Evolutionary conservation across 2,113 vertebrate genomes (phyloP).

Genomic region (Phycodurus eques): DNA sequence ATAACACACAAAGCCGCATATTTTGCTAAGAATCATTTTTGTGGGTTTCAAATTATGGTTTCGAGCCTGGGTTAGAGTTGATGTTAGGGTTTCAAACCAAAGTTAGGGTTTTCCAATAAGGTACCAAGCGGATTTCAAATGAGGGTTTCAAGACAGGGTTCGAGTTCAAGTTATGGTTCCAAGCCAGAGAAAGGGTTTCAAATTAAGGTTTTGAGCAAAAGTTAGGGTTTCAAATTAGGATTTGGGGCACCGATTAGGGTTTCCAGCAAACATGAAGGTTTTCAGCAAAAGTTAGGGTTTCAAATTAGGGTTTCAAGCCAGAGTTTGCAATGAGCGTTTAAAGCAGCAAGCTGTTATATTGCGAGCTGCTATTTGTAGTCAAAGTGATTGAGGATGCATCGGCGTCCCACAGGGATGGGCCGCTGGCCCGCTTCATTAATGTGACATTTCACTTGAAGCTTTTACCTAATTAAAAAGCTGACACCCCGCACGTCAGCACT

Average conservation of each 20-base stretch:
- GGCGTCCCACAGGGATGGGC: neutral
- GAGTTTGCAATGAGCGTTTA: neutral
- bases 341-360: neutral
- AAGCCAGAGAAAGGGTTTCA: too few species aligned
- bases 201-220: neutral
- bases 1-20: too few species aligned
- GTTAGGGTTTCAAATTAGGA: neutral
- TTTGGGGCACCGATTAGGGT: neutral
- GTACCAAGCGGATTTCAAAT: too few species aligned
- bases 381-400: neutral
- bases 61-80: neutral
- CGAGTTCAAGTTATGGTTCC: too few species aligned
- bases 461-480: constrained; percentile 2
- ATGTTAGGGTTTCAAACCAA: too few species aligned
- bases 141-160: neutral
- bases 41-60: neutral
- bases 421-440: neutral
- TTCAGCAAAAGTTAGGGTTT: neutral
- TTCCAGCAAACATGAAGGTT: neutral
- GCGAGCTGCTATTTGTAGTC: neutral
- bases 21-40: too few species aligned
- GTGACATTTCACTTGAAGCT: neutral
- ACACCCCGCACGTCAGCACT: neutral
- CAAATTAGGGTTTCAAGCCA: neutral
- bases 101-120: too few species aligned